Conservation (phyloP, 2,888 invertebrate genomes). For the Ophioninae sp. region DNA sequence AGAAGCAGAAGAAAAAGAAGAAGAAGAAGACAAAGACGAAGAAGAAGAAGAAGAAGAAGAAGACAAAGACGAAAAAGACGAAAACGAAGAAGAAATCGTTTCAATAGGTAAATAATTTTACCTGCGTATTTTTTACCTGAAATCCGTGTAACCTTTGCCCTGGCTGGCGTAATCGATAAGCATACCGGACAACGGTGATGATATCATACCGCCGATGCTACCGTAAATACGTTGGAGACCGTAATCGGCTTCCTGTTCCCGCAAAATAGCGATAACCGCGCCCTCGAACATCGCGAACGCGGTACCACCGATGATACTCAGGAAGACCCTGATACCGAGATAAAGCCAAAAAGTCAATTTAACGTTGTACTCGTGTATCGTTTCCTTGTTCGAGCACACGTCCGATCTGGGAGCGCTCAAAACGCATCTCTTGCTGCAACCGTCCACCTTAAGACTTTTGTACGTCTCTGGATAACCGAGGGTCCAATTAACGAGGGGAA, state of each 20-base stretch:
- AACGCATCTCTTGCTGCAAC: conserved; percentile 85
- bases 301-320: conserved; percentile 88
- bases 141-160: conserved; percentile 88
- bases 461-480: conserved; percentile 75
- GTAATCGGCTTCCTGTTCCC: conserved; percentile 90
- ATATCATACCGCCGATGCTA: conserved; percentile 89
- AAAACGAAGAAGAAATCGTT: too few relatives aligned
- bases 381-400: conserved; percentile 85
- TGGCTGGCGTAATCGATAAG: conserved; percentile 89
- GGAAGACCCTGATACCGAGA: conserved; percentile 83
- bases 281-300: conserved; percentile 92
- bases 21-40: too few relatives aligned
- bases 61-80: too few relatives aligned
- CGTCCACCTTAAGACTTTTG: conserved; percentile 79
- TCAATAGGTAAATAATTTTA: too few relatives aligned
- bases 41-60: too few relatives aligned
- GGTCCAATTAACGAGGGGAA: conserved; percentile 80
- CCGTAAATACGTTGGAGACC: conserved; percentile 90
- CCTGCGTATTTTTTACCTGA: too few relatives aligned
- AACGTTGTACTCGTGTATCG: conserved; percentile 85
- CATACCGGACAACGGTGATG: conserved; percentile 89
- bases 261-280: conserved; percentile 88
- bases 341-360: conserved; percentile 89
- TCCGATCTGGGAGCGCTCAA: conserved; percentile 83
- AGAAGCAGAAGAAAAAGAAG: too few relatives aligned